Conservation (phyloP, 2,888 invertebrate species). For the Blastobasis lacticolella region DNA sequence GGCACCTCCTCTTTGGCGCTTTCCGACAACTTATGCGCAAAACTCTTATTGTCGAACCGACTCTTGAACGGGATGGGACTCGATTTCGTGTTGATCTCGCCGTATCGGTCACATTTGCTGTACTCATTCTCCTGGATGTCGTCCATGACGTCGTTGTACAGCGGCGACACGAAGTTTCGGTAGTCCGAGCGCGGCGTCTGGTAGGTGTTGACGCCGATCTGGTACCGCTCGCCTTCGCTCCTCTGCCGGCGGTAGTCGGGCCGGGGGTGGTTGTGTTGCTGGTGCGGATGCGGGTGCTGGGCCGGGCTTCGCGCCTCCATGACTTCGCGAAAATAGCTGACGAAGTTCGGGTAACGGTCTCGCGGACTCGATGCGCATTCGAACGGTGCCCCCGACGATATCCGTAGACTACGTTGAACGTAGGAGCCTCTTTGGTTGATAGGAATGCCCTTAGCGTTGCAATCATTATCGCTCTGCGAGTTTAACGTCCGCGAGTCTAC, state of each 20-base stretch:
- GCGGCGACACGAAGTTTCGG: conserved; percentile 61
- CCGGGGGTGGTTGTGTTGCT: conserved; percentile 36
- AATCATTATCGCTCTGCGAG: conserved; percentile 31
- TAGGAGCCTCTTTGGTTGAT: conserved; percentile 41
- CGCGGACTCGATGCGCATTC: conserved; percentile 60
- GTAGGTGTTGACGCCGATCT: conserved; percentile 39
- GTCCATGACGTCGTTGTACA: conserved; percentile 62
- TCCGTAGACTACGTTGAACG: conserved; percentile 41
- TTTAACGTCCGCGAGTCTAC: conserved; percentile 34
- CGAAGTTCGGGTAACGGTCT: conserved; percentile 58
- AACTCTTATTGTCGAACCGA: conserved; percentile 58
- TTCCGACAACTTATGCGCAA: conserved; percentile 57
- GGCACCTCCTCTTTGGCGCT: conserved; percentile 32
- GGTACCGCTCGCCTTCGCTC: conserved; percentile 48
- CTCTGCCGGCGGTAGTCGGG: conserved; percentile 39
- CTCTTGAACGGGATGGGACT: conserved; percentile 36
- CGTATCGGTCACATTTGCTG: conserved; percentile 64
- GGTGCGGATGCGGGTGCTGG: conserved; percentile 33
- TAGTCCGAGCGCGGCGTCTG: conserved; percentile 48
- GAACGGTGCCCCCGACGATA: conserved; percentile 37
- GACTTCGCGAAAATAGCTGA: conserved; percentile 60
- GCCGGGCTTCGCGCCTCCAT: conserved; percentile 39
- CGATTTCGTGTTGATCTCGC: conserved; percentile 58
- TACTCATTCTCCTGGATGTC: conserved; percentile 67
- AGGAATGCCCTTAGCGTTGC: conserved; percentile 35